A percentile compares a stretch with the other conserved stretches of the same genome.
Conservation (phyloP, 2,797 vertebrate genomes). For the Acipenser oxyrinchus region DNA sequence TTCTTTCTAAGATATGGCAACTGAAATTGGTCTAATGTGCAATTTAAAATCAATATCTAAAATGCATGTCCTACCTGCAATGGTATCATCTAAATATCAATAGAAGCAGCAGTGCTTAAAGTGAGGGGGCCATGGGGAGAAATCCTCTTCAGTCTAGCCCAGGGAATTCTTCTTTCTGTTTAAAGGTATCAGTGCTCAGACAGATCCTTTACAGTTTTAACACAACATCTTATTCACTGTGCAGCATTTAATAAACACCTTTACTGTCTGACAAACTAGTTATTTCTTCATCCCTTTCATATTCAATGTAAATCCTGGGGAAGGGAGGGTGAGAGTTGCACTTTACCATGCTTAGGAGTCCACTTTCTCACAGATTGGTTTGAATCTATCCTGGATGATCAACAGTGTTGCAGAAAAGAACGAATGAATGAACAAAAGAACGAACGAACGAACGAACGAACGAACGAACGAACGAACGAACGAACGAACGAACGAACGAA, state of each 20-base stretch:
- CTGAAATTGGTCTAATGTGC: constrained; percentile 81
- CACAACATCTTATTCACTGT: constrained; percentile 41
- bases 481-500: too few relatives aligned
- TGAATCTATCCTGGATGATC: too few relatives aligned
- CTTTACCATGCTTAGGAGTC: too few relatives aligned
- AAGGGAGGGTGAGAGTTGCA: too few relatives aligned
- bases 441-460: too few relatives aligned
- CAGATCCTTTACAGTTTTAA: constrained; percentile 62
- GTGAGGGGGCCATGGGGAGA: constrained; percentile 28
- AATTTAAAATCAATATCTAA: constrained; percentile 89
- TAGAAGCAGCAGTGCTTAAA: constrained; percentile 32
- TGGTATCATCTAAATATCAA: constrained; percentile 60
- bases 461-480: too few relatives aligned
- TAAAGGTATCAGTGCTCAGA: constrained; percentile 40
- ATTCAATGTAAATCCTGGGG: constrained; percentile 64
- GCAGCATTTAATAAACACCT: constrained; percentile 64
- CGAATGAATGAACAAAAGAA: too few relatives aligned
- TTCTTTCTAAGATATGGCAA: constrained; percentile 67
- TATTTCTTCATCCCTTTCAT: constrained; percentile 66
- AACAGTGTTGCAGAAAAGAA: too few relatives aligned
- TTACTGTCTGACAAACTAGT: constrained; percentile 58
- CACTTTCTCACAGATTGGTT: too few relatives aligned
- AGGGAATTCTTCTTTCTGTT: constrained; percentile 44
- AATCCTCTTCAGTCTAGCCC: constrained; percentile 47
- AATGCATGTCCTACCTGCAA: constrained; percentile 59